Evolutionary conservation across 1,140 invertebrate genomes (phyloP).

Genomic region (Scaptodrosophila lebanonensis): DNA sequence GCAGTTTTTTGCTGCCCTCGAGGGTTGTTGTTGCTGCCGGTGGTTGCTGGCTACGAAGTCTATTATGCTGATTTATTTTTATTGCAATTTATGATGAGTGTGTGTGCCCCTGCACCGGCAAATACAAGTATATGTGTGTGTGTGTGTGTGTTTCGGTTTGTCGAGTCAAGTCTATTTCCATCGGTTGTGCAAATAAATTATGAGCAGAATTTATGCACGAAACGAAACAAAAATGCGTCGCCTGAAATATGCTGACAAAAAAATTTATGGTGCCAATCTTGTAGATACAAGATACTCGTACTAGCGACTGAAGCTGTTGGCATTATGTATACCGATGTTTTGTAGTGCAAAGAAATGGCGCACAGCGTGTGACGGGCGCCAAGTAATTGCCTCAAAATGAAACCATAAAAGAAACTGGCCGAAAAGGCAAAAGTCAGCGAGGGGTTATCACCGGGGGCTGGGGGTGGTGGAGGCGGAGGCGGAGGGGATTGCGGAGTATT

Average conservation of each 20-base stretch:
- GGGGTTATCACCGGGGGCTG: neutral
- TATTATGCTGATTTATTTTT: constrained; percentile 73
- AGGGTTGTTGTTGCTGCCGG: constrained; percentile 51
- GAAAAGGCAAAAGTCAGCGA: neutral
- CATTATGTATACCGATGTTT: neutral
- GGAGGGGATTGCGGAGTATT: neutral
- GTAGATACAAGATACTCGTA: too few relatives aligned
- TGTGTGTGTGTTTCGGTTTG: constrained; percentile 7
- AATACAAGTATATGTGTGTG: constrained; percentile 2
- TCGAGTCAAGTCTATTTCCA: constrained; percentile 19
- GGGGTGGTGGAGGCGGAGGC: neutral
- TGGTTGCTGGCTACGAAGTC: constrained; percentile 46
- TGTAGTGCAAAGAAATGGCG: neutral
- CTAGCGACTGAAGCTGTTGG: too few relatives aligned
- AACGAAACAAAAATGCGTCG: neutral
- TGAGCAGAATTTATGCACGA: constrained; percentile 29
- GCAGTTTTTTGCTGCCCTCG: neutral
- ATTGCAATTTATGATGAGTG: constrained; percentile 63
- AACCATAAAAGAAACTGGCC: constrained; percentile 22
- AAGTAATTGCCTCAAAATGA: constrained; percentile 45
- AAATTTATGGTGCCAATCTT: too few relatives aligned
- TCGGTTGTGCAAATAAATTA: constrained; percentile 51
- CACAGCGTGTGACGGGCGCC: constrained; percentile 31
- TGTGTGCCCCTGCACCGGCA: too few relatives aligned
- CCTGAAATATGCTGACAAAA: too few relatives aligned